Evolutionary conservation across 1,140 invertebrate species (phyloP), one percentile per base, ranked within the genome.

Genomic region (Drosophila ogumai): DNA sequence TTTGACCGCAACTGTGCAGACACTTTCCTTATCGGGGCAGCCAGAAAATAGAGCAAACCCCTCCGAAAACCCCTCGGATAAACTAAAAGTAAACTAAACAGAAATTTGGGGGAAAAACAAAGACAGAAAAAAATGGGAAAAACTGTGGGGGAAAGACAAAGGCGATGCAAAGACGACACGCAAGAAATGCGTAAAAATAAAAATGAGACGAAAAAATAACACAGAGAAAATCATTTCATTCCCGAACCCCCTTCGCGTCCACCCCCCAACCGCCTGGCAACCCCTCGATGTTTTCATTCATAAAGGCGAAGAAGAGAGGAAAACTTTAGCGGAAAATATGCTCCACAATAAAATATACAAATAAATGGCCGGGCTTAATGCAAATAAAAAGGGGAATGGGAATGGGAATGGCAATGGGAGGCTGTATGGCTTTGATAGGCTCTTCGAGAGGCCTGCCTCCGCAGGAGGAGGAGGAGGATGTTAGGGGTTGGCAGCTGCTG

Each of bases 101-200:
- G 57, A 38, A 34, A 6, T 68, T 65, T 25, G 22, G 43, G 63
- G 36, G 36, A 41, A 22, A 54, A 40, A 36, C 34, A 60, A 41
- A 46, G 63, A 49, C 46, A 41, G 54, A 57, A 22, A 56, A 50
- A 52, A 22, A 22, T 43, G 50, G 40, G 41, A 19, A 55, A 54
- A 55, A n/a, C 34, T 38, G 52, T 32, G 49, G 25, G 40, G 19
- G 22, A 41, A 52, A 66, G 55, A 60, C 61, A 79, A 44, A 66
- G 66, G 68, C 56, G 60, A 52, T 60, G 66, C 63, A 68, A 61
- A 68, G 84, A 49, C 52, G 72, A 81, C 84, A 88, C 84, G 84
- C 84, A 90, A 90, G 85, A 88, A 88, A 88, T 88, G 85, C 84
- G 84, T 88, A 88, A 88, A 88, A 88, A 88, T 88, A 88, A 88